phyloP scores from a whole-genome alignment of 2,797 vertebrate species.

The Sciurus vulgaris region DNA sequence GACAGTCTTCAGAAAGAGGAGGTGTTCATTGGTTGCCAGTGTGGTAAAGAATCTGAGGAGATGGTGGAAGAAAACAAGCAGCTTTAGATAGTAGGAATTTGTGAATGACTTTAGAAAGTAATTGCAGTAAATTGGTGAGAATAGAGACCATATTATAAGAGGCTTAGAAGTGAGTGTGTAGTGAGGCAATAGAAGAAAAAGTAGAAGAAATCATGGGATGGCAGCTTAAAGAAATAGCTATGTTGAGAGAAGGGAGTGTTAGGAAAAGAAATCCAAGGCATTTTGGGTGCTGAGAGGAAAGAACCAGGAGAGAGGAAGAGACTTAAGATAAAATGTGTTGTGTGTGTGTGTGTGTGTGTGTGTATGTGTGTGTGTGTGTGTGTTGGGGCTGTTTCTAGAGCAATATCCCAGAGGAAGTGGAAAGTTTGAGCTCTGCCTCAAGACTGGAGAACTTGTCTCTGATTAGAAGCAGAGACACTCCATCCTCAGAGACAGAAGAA shows the following conservation, averaged over 20 bases:
- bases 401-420: not conserved
- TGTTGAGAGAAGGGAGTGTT: not conserved
- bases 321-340: not conserved
- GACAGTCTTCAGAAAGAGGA: not conserved
- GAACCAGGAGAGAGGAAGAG: not conserved
- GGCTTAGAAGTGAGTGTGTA: not conserved
- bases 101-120: constrained; percentile 2
- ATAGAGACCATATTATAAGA: not conserved
- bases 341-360: not conserved
- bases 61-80: not conserved
- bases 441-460: not conserved
- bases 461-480: not conserved
- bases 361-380: not conserved
- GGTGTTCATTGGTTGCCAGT: not conserved
- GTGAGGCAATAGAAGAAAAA: not conserved
- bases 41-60: not conserved
- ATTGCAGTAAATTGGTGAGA: not conserved
- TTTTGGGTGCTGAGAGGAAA: not conserved
- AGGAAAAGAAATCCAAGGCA: not conserved
- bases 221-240: not conserved
- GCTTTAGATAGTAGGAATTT: not conserved
- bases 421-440: not conserved
- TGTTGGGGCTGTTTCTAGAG: not conserved
- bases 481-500: not conserved
- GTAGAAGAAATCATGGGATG: not conserved